Base-by-base conservation (phyloP, 2,113 vertebrate genomes). In the Pterocles orientalis region DNA sequence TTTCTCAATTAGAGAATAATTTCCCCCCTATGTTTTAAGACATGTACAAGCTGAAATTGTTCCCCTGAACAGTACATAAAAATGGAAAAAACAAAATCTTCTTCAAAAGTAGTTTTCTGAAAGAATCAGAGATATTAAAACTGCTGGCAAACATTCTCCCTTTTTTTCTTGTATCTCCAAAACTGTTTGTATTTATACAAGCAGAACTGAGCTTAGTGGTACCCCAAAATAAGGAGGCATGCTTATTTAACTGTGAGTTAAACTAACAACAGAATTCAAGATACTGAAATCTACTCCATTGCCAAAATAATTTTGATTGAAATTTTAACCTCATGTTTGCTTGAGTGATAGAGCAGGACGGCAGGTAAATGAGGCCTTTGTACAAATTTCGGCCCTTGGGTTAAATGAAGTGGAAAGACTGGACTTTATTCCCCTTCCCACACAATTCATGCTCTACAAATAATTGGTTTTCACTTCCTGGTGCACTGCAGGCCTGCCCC, bases 401-500 rank as follows among this genome's bases (percentile, higher is more conserved):
- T 82, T 89, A 94, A 96, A 92, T 64, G 75, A 92, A 92, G 83
- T 13, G 3, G 81, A 89, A 94, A 91, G 77, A 92, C 58, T 94
- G 81, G 88, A 94, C 86, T 94, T 92, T 54, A 60, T 93, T 82
- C 65, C 79, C 65, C 83, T 92, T 94, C 91, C 73, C 69, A 94
- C 83, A 85, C 92, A 94, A 92, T 79, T 95, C 70, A 94, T 58
- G 51, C 57, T 81, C 88, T 77, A 84, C 70, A 94, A 82, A 92
- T 65, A 86, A 92, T 58, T 82, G 53, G 31, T 66, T 90, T 88
- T 86, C 68, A 93, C 77, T 95, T 97, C 95, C 96, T 94, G 83
- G 77, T 96, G 69, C 75, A 34, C 31, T 26, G 60, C 33, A 31
- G 68, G 29, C 68, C 95, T 93, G 91, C 82, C 88, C 70, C 61